Conservation (phyloP, 2,888 invertebrate genomes). For the Nymphalis c-album region DNA sequence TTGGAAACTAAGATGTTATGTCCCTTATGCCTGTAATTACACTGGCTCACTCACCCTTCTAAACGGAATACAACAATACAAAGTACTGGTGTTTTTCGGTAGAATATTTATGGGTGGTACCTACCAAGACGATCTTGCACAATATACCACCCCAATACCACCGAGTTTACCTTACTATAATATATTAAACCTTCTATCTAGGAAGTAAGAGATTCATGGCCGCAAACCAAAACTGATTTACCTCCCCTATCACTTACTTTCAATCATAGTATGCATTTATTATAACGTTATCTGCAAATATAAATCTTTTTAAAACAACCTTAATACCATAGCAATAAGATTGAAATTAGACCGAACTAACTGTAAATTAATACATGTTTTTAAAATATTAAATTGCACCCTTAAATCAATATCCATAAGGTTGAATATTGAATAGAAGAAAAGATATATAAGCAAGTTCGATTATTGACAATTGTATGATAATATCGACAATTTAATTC, state of each 20-base stretch:
- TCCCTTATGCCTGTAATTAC: no score
- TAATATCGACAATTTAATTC: not conserved
- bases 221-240: slow-evolving; percentile 27
- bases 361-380: not conserved
- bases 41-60: no score
- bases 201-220: slow-evolving; percentile 24
- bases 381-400: not conserved
- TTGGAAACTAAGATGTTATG: no score
- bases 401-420: not conserved
- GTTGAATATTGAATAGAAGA: not conserved
- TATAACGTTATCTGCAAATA: slow-evolving; percentile 20
- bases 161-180: not conserved
- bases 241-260: slow-evolving; percentile 33
- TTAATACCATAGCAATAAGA: not conserved
- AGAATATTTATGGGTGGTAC: no score
- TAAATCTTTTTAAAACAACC: not conserved
- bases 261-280: slow-evolving; percentile 33
- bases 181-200: slow-evolving; percentile 8
- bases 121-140: no score
- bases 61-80: no score
- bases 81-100: no score
- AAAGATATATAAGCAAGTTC: not conserved
- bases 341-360: not conserved
- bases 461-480: not conserved
- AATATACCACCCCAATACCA: no score